These are phyloP conservation scores for Altica lythri DNA, from an alignment of 2,888 invertebrate species.

Conservation along the genomic window DNA sequence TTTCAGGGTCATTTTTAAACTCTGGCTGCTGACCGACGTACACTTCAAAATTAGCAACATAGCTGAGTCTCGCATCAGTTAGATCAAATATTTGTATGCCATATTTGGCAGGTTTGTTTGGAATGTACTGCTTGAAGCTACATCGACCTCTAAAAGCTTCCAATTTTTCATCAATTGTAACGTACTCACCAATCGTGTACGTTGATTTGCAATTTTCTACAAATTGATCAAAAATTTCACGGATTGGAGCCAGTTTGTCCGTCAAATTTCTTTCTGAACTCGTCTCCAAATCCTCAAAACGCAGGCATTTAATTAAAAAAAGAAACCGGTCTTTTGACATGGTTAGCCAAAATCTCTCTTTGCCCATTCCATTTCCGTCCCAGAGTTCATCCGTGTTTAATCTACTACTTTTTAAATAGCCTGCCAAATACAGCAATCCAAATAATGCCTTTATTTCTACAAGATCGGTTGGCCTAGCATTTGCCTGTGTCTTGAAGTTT, in stretches of 20 bases:
- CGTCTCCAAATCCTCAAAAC: not conserved
- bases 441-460: not conserved
- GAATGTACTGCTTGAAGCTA: too few relatives aligned
- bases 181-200: not conserved
- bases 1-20: too few relatives aligned
- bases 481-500: too few relatives aligned
- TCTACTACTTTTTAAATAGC: conserved; percentile 1
- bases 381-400: not conserved
- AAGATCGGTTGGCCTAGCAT: not conserved
- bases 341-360: not conserved
- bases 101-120: too few relatives aligned
- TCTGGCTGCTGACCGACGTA: too few relatives aligned
- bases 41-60: too few relatives aligned
- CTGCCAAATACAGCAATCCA: not conserved
- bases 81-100: too few relatives aligned
- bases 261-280: not conserved
- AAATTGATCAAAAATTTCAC: not conserved
- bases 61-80: too few relatives aligned
- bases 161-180: not conserved
- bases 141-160: too few relatives aligned
- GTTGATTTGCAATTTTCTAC: not conserved
- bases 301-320: not conserved
- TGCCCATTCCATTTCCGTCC: not conserved
- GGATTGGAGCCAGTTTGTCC: not conserved
- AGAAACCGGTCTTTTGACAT: not conserved